phyloP scores from a whole-genome alignment of 2,797 vertebrate species.

The Hephaestus fuliginosus region DNA sequence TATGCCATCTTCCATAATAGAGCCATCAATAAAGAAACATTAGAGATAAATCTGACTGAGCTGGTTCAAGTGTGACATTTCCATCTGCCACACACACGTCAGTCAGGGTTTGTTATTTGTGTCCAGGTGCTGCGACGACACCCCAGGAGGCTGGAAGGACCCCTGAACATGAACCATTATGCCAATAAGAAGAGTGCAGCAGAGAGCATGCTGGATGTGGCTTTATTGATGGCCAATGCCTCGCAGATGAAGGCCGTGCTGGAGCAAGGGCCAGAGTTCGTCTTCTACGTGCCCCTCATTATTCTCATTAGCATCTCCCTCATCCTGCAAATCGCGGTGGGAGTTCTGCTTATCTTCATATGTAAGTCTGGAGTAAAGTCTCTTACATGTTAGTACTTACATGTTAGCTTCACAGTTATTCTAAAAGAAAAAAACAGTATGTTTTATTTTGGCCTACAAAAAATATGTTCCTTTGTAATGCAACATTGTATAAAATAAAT shows the following conservation, averaged over 20 bases:
- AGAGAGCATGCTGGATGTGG: slow-evolving; percentile 98
- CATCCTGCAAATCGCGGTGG: slow-evolving; percentile 91
- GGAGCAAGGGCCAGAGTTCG: slow-evolving; percentile 88
- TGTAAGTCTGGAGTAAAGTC: slow-evolving; percentile 81
- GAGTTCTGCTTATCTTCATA: slow-evolving; percentile 95
- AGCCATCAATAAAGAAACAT: not conserved
- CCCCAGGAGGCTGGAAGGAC: slow-evolving; percentile 39
- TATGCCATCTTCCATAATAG: not conserved
- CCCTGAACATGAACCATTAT: slow-evolving; percentile 95
- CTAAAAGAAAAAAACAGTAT: too few relatives aligned
- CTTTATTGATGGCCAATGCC: slow-evolving; percentile 97
- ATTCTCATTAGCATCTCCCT: slow-evolving; percentile 93
- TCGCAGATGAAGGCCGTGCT: slow-evolving; percentile 96
- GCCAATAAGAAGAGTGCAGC: slow-evolving; percentile 98
- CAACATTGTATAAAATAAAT: not conserved
- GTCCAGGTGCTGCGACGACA: slow-evolving; percentile 41
- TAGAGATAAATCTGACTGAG: not conserved
- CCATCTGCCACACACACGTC: not conserved
- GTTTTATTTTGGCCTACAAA: not conserved
- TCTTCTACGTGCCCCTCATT: slow-evolving; percentile 90
- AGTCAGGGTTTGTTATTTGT: slow-evolving; percentile 46
- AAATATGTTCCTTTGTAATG: not conserved
- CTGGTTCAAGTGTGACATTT: not conserved
- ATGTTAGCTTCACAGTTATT: not conserved
- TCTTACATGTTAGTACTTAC: not conserved